Evolutionary conservation across 2,113 vertebrate species (phyloP).

Genomic region (Geothlypis trichas): DNA sequence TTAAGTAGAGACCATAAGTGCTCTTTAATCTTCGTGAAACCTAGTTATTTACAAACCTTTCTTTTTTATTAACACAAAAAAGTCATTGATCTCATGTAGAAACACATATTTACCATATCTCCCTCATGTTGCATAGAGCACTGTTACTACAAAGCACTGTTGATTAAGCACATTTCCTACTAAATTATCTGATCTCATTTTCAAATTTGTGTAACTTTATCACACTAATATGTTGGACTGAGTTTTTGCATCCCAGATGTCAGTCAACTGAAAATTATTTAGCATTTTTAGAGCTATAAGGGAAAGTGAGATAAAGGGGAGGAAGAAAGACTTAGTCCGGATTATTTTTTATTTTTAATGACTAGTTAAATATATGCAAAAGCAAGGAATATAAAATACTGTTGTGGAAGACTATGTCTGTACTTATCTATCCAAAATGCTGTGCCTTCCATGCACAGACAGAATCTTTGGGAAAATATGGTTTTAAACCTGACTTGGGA

Average conservation of each 20-base stretch:
- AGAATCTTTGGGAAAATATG: background rate
- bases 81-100: background rate
- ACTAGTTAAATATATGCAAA: background rate
- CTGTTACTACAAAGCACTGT: background rate
- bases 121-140: background rate
- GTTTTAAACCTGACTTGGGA: background rate
- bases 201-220: background rate
- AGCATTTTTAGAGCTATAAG: background rate
- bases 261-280: background rate
- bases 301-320: background rate
- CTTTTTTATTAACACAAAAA: background rate
- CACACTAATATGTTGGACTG: background rate
- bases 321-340: background rate
- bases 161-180: background rate
- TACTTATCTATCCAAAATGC: background rate
- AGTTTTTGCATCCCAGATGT: background rate
- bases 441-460: background rate
- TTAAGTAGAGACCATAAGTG: background rate
- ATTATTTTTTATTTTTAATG: background rate
- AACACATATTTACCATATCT: background rate
- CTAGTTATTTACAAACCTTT: background rate
- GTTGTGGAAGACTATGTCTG: background rate
- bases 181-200: background rate
- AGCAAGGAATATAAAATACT: background rate
- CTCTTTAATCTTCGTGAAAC: background rate